Evolutionary conservation across 1,140 invertebrate genomes (phyloP), one percentile per base, ranked within the genome.

Genomic region (Druon quercuslanigerum): DNA sequence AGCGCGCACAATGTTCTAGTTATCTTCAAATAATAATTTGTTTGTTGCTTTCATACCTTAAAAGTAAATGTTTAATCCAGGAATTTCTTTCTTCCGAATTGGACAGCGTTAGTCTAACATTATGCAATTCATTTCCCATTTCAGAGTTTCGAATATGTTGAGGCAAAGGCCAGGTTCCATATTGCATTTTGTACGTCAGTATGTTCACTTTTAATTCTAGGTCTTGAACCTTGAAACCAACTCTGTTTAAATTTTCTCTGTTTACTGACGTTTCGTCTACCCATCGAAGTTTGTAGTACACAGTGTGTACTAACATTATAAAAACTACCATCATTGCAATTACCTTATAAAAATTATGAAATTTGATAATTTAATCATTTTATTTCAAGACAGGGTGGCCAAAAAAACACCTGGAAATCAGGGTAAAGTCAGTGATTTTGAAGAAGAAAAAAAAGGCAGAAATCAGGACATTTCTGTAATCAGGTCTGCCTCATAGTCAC

Each of bases 111-210:
- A 84, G 14, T 50, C 74, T 78, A 16, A 85, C 75, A 17, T 84
- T 87, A 20, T 75, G 73, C 0, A 83, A 50, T 14, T 78, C 70
- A 9, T 73, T 82, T 57, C 71, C 83, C 7, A 81, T 50, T n/a
- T 71, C 80, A 0, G 83, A 77, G 46, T 81, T 83, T 20, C 73
- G 72, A 71, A 88, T 77, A 73, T 86, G 79, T 54, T 85, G 72
- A 46, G 82, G 78, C 16, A 85, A 52, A 2, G 87, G 86, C 89
- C 88, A 90, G 6, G 78, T 82, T 8, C 88, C 89, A 50, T 90
- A 89, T 66, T 89, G 88, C 60, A 87, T 81, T 83, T 89, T 90
- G 46, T 90, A 90, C 0, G 86, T 87, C 16, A 90, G 25, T 50
- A 90, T 82, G 72, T 90, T 89, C 6, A 89, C 78, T 74, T 86